These are phyloP conservation scores for Pseudopodoces humilis DNA, from an alignment of 2,113 vertebrate genomes.

Conservation along the genomic window DNA sequence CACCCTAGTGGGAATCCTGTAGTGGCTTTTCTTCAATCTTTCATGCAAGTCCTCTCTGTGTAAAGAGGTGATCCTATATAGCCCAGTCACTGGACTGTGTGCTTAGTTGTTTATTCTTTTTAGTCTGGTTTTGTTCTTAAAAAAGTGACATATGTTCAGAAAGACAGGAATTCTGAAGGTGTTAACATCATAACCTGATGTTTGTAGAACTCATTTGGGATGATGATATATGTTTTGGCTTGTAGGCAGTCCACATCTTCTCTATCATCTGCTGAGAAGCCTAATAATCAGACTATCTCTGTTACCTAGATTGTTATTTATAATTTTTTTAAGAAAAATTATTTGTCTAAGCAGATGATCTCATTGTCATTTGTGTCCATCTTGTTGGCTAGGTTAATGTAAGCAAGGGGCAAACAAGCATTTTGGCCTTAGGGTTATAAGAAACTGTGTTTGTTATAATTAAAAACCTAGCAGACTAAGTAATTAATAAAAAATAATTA, in stretches of 20 bases:
- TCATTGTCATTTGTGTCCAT: background rate
- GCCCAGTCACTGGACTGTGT: background rate
- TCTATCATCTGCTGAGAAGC: background rate
- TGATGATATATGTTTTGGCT: background rate
- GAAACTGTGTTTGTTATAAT: background rate
- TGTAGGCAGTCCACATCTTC: background rate
- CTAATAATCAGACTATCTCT: background rate
- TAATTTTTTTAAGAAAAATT: background rate
- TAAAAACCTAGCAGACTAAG: background rate
- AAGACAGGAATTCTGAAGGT: background rate
- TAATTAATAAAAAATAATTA: constrained; percentile 13
- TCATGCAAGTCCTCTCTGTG: background rate
- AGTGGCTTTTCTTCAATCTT: background rate
- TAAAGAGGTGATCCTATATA: background rate
- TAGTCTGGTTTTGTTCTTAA: background rate
- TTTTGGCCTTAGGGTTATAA: background rate
- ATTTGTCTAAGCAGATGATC: background rate
- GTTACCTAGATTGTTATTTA: background rate
- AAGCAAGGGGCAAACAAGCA: background rate
- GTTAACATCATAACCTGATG: background rate
- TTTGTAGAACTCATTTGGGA: background rate
- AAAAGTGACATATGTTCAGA: background rate
- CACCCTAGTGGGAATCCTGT: background rate
- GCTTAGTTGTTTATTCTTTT: background rate
- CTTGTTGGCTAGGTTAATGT: background rate